Percentiles rank a stretch among this genome's conserved stretches.
phyloP scores from a whole-genome alignment of 2,797 vertebrate genomes.

The Sebastes hopkinsi region DNA sequence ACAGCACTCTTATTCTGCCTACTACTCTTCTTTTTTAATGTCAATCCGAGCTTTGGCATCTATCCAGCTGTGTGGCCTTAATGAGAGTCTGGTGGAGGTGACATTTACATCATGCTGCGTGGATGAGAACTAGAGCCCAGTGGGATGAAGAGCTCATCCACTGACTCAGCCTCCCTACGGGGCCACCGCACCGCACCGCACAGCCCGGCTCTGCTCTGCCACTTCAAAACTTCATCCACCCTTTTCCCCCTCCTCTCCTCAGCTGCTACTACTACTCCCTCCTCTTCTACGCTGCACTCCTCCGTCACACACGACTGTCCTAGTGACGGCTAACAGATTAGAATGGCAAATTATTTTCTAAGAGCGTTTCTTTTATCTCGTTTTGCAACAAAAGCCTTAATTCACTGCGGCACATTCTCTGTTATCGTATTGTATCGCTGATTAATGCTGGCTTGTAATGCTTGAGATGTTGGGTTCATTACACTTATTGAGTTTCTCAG shows the following conservation, averaged over 20 bases:
- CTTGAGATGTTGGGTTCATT: not conserved
- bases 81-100: slow-evolving; percentile 65
- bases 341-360: not conserved
- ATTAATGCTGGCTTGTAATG: not conserved
- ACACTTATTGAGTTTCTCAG: not conserved
- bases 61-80: slow-evolving; percentile 54
- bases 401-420: not conserved
- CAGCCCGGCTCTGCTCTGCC: not conserved
- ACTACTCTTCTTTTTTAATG: slow-evolving; percentile 24
- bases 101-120: slow-evolving; percentile 68
- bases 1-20: not conserved
- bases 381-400: not conserved
- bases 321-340: not conserved
- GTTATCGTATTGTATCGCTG: not conserved
- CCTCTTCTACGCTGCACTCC: not conserved
- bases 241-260: not conserved
- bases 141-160: slow-evolving; percentile 65
- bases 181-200: not conserved
- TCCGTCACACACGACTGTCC: not conserved
- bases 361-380: not conserved
- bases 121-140: slow-evolving; percentile 53
- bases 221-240: slow-evolving; percentile 35
- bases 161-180: slow-evolving; percentile 26
- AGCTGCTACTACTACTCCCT: not conserved
- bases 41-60: slow-evolving; percentile 34